Conservation (phyloP, 2,888 invertebrate species). For the Idaea straminata region DNA sequence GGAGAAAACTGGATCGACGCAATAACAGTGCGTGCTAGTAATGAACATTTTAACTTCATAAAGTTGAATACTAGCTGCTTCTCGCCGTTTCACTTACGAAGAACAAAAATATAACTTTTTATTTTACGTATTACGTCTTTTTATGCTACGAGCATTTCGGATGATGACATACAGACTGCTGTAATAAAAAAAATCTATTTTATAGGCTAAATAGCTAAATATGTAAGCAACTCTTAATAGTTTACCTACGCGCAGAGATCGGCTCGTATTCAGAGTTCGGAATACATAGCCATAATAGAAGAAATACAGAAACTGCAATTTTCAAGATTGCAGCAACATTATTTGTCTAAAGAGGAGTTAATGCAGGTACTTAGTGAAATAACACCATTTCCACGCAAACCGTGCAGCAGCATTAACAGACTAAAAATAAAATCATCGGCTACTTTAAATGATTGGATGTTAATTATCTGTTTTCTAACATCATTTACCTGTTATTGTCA, state of each 20-base stretch:
- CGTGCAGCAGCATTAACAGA: not conserved
- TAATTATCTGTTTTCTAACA: not conserved
- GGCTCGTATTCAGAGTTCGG: too few relatives aligned
- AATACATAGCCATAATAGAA: not conserved
- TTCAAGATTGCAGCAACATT: not conserved
- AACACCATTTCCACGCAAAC: not conserved
- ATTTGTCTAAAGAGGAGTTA: not conserved
- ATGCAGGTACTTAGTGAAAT: not conserved
- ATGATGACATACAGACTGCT: too few relatives aligned
- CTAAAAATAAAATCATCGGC: slow-evolving; percentile 1
- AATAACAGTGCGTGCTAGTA: not conserved
- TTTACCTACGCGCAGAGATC: too few relatives aligned
- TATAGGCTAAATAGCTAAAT: too few relatives aligned
- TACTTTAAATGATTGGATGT: not conserved
- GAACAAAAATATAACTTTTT: too few relatives aligned
- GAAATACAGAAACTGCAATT: not conserved
- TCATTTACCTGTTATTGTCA: not conserved
- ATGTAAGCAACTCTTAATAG: too few relatives aligned
- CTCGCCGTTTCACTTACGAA: too few relatives aligned
- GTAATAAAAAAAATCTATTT: too few relatives aligned
- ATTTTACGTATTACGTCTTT: too few relatives aligned
- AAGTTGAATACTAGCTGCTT: not conserved
- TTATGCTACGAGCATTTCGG: too few relatives aligned
- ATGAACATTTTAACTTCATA: not conserved
- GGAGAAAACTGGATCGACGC: not conserved